phyloP scores from a whole-genome alignment of 1,140 invertebrate genomes.

The Bilobella aurantiaca region DNA sequence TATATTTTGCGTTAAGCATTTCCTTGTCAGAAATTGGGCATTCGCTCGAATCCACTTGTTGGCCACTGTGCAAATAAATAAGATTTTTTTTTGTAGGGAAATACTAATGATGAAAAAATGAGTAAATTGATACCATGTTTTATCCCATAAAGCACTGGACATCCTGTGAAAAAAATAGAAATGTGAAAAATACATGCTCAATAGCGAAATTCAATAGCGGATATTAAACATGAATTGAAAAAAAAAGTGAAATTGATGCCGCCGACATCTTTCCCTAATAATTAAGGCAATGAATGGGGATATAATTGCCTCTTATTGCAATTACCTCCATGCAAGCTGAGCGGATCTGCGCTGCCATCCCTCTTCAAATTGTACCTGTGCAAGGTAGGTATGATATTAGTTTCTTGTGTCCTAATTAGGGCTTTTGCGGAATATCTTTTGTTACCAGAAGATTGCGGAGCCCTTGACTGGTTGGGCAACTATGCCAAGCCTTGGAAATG shows the following conservation, averaged over 20 bases:
- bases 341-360: neutral
- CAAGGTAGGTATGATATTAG: too few relatives aligned
- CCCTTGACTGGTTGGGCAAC: slow-evolving; percentile 36
- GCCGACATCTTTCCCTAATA: too few relatives aligned
- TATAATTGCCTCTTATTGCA: too few relatives aligned
- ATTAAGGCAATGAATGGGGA: too few relatives aligned
- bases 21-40: slow-evolving; percentile 1
- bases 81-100: too few relatives aligned
- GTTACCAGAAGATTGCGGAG: slow-evolving; percentile 38
- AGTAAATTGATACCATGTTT: slow-evolving; percentile 3
- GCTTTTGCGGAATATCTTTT: neutral
- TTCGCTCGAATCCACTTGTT: slow-evolving; percentile 22
- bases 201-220: neutral
- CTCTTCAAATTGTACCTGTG: neutral
- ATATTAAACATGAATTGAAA: too few relatives aligned
- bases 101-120: neutral
- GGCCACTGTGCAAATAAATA: slow-evolving; percentile 1
- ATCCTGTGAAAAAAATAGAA: slow-evolving; percentile 11
- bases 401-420: too few relatives aligned
- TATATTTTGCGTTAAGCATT: too few relatives aligned
- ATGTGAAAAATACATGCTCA: neutral
- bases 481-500: slow-evolving; percentile 34
- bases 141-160: slow-evolving; percentile 8
- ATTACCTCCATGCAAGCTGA: slow-evolving; percentile 2
- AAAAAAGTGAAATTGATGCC: too few relatives aligned